phyloP scores from a whole-genome alignment of 2,797 vertebrate genomes.

The Sylvilagus floridanus region DNA sequence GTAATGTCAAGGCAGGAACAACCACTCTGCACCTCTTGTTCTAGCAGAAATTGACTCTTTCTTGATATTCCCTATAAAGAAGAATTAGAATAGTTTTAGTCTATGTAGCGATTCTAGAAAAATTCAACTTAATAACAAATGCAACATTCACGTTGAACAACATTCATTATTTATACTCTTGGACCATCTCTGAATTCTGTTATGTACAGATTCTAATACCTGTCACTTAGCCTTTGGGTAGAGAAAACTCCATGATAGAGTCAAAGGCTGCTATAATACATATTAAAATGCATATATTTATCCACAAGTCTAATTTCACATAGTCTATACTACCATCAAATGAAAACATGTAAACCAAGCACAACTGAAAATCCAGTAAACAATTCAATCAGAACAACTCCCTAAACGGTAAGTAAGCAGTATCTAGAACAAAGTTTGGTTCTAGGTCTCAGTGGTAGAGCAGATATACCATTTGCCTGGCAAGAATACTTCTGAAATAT shows the following conservation, averaged over 20 bases:
- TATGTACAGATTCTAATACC: background rate
- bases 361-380: slow-evolving; percentile 30
- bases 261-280: background rate
- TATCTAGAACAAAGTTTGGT: background rate
- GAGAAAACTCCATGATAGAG: slow-evolving; percentile 1
- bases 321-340: slow-evolving; percentile 6
- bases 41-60: background rate
- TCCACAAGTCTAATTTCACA: slow-evolving; percentile 1
- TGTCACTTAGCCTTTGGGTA: slow-evolving; percentile 10
- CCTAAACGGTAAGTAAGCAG: background rate
- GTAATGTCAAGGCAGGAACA: slow-evolving; percentile 3
- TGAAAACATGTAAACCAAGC: slow-evolving; percentile 53
- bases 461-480: background rate
- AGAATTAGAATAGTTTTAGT: background rate
- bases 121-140: slow-evolving; percentile 20
- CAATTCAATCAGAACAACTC: slow-evolving; percentile 56
- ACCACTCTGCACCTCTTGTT: background rate
- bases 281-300: slow-evolving; percentile 8
- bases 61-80: background rate
- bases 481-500: background rate
- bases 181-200: background rate
- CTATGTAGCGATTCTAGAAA: background rate
- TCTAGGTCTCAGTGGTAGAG: background rate
- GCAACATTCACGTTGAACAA: background rate
- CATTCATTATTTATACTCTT: background rate